These are phyloP conservation scores for Dysmachus trigonus DNA, from an alignment of 2,888 invertebrate species.

Conservation along the genomic window DNA sequence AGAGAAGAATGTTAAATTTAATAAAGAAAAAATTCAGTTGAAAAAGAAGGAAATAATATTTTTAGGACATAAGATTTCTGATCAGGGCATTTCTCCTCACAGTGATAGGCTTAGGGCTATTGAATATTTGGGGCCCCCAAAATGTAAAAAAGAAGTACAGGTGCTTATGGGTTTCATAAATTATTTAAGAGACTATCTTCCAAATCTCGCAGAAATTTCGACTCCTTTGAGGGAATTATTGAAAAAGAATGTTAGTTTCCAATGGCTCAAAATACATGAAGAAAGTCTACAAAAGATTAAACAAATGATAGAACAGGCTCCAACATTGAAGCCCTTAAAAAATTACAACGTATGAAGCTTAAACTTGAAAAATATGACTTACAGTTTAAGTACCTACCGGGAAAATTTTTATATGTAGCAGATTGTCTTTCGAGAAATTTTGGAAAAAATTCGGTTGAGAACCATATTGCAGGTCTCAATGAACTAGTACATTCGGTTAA, in stretches of 20 bases:
- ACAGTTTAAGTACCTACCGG: conserved; percentile 48
- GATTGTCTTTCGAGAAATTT: too few species aligned
- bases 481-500: too few species aligned
- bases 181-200: background rate
- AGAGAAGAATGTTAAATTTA: too few species aligned
- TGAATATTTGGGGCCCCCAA: background rate
- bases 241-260: background rate
- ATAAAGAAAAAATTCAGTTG: too few species aligned
- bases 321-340: too few species aligned
- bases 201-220: background rate
- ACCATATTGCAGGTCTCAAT: too few species aligned
- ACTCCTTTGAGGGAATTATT: background rate
- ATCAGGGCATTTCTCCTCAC: conserved; percentile 37
- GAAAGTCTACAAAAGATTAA: too few species aligned
- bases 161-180: background rate
- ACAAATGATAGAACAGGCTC: too few species aligned
- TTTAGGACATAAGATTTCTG: conserved; percentile 4
- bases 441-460: too few species aligned
- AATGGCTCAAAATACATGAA: too few species aligned
- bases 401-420: too few species aligned
- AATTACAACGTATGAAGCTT: conserved; percentile 48
- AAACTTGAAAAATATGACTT: conserved; percentile 50
- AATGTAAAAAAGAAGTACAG: background rate
- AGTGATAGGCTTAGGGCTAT: background rate
- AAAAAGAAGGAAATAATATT: too few species aligned